Evolutionary conservation across 2,113 vertebrate genomes (phyloP), one percentile per base, ranked within the genome.

Genomic region (Plecotus auritus): DNA sequence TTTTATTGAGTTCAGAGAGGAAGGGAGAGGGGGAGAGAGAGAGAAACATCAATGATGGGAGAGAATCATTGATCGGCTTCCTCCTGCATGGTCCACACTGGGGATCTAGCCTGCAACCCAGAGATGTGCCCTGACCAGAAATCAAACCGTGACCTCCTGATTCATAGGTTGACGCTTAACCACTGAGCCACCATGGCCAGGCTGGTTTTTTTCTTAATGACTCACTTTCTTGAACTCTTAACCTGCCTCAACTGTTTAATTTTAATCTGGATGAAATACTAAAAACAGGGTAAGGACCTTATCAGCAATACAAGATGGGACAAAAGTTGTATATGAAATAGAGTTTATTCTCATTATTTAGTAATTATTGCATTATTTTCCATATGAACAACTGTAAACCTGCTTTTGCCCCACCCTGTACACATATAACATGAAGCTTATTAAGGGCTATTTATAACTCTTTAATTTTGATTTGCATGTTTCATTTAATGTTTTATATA

Each of bases 191-290:
- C 23, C 56, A 61, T 26, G 59, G 59, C 26, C 10, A 4, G 59
- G 59, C 23, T 61, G 59, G 3, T 61, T 61, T 61, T 61, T 61
- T 74, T 70, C 40, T 84, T 92, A 74, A 59, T 90, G 42, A 66
- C 40, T 86, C 5, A 40, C n/a, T 72, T 88, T 83, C 32, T 85
- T 84, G 76, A 92, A 74, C 35, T 92, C n/a, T 67, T 93, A 84
- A 80, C 20, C 45, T 82, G 13, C 10, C 14, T 45, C 30, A 89
- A 17, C 20, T 20, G 20, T 78, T 82, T 81, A 73, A 61, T 84
- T 88, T 94, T 86, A 91, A 42, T 77, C 14, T 77, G 45, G 42
- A 59, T 89, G n/a, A 96, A 95, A 78, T 87, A 49, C 12, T 85
- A 28, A 88, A 94, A 88, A 66, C n/a, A 64, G 42, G 23, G 4